phyloP scores from a whole-genome alignment of 92 coral and sea anemone species.

The Phenganax subtilis region DNA sequence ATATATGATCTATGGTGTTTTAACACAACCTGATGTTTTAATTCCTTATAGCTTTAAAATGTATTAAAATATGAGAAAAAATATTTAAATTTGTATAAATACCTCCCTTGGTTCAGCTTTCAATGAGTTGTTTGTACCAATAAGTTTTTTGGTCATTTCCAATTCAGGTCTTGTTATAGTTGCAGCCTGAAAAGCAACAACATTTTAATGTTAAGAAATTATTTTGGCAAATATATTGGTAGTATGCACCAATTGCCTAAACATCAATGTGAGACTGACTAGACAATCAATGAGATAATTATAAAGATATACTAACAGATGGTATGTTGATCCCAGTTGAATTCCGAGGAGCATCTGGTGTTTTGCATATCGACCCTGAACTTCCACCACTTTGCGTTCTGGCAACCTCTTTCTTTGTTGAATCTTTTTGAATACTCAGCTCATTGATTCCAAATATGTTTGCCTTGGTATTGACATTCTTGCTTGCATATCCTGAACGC shows the following conservation, averaged over 20 bases:
- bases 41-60: no score
- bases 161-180: constrained; percentile 51
- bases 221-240: neutral
- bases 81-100: neutral
- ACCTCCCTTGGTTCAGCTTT: neutral
- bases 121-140: constrained; percentile 34
- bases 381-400: constrained; percentile 41
- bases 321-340: constrained; percentile 23
- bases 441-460: constrained; percentile 77
- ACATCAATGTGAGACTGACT: neutral
- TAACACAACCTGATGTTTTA: neutral
- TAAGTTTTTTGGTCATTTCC: constrained; percentile 45
- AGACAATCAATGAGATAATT: neutral
- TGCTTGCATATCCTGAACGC: constrained; percentile 54
- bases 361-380: constrained; percentile 47
- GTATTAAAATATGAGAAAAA: neutral
- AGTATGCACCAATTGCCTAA: neutral
- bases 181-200: constrained; percentile 29
- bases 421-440: constrained; percentile 47
- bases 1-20: neutral
- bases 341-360: constrained; percentile 77
- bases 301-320: constrained; percentile 32
- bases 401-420: neutral
- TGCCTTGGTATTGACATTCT: constrained; percentile 70
- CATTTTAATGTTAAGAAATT: neutral